Evolutionary conservation across 2,797 vertebrate genomes (phyloP), one percentile per base, ranked within the genome.

Genomic region (Tadarida brasiliensis): DNA sequence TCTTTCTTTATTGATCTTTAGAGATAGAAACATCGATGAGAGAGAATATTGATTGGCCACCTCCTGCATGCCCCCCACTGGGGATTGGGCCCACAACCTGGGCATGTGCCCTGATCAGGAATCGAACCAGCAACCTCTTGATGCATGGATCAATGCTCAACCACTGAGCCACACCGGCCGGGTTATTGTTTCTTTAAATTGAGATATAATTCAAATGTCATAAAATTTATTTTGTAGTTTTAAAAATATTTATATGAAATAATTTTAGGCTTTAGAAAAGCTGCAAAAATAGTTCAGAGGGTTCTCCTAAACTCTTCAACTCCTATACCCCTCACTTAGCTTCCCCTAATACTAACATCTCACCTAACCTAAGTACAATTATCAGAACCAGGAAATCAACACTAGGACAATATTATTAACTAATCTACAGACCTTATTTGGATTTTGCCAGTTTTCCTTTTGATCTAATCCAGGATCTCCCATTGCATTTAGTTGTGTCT

Each of bases 351-450:
- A 56, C 3, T 33, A 74, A 85, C 33, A 17, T 85, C 20, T 54
- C 63, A 63, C 24, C 44, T 56, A 63, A 80, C 47, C 59, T 39
- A 39, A 44, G 11, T 35, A 65, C 24, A 68, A 30, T n/a, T 0
- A 91, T 35, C 39, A 56, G 91, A 80, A 85, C 44, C 68, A 94
- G 47, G 33, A 92, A 94, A 51, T 76, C 11, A 76, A 56, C 65
- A 70, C 19, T 35, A 33, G 24, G 84, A 30, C 15, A 76, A 30
- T 44, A 33, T 10, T 87, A 16, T 51, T 49, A 82, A 82, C 67
- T 56, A 84, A 70, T 16, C 54, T 20, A 49, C 6, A 85, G 67
- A 56, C 30, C 39, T 59, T 56, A 76, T 76, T 67, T 81, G 82
- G 57, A 70, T 90, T 63, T 87, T 77, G 14, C 30, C 61, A 63